Evolutionary conservation across 2,888 invertebrate species (phyloP).

Genomic region (Hecatera dysodea): DNA sequence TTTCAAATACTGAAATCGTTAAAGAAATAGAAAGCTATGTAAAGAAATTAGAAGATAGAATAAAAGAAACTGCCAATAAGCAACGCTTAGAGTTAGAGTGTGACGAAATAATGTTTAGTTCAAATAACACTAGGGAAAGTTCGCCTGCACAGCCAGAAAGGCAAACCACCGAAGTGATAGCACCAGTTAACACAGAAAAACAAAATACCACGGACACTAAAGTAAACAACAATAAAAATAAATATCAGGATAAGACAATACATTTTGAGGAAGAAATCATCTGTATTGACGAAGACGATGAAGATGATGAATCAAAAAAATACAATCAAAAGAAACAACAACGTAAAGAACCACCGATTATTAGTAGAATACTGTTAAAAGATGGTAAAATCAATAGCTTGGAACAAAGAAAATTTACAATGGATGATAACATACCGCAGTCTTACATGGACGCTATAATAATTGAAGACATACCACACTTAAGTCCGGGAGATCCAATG

Average conservation of each 20-base stretch:
- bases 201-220: constrained; percentile 1
- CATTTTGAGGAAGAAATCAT: constrained; percentile 35
- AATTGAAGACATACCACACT: constrained; percentile 74
- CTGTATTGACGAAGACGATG: constrained; percentile 54
- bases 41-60: constrained; percentile 42
- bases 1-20: constrained; percentile 33
- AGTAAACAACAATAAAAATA: not conserved
- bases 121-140: not conserved
- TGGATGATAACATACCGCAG: constrained; percentile 51
- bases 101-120: constrained; percentile 35
- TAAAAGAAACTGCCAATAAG: constrained; percentile 26
- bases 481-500: constrained; percentile 62
- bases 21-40: constrained; percentile 59
- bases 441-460: constrained; percentile 68
- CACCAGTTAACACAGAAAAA: not conserved
- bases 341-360: not conserved
- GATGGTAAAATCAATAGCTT: not conserved
- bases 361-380: not conserved
- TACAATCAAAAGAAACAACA: constrained; percentile 8
- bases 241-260: not conserved
- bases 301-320: constrained; percentile 52
- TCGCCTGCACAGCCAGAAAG: not conserved
- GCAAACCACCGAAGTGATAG: not conserved
- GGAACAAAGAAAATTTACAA: constrained; percentile 8
- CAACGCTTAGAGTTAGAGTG: constrained; percentile 19